Base-by-base conservation (phyloP, 2,888 invertebrate genomes). In the Hermodice carunculata region DNA sequence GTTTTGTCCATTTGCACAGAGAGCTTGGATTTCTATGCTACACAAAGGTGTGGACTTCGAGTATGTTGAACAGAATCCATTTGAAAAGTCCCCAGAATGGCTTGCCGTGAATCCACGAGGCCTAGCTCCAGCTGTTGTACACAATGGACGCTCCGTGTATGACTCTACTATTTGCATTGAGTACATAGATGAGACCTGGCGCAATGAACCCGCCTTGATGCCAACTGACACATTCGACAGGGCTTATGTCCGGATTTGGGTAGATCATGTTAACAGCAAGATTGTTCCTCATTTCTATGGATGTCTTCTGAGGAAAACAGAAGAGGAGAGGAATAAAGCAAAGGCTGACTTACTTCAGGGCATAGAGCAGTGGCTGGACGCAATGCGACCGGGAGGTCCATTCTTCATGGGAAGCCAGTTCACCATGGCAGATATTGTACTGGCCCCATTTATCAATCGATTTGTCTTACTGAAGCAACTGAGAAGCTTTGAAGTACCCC, bases 1-100 rank as follows among this genome's bases (percentile, higher is more conserved):
- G 80, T 76, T 75, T 61, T 80, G 78, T 62, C 80, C 80, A 6
- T 80, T 79, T 69, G 79, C 76, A 2, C 78, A 78, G 53, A 65
- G 80, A 24, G 76, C 72, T 1, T 79, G 79, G 78, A 74, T 79
- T 19, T 70, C 77, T 24, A 59, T 80, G 8, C 43, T 72, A 17
- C 75, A 77, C 62, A 78, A 79, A 61, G 67, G 69, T 11, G 61
- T 79, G 3, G 44, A 61, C 5, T 79, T 75, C 62, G 75, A 77
- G 11, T 75, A 76, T 60, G 53, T 73, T 5, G 80, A 80, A 60
- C 71, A 70, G 34, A 73, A 80, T 57, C 78, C 80, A 1, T 79
- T 78, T 57, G 66, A 76, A 51, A 80, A 80, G 61, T 70, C 72
- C 3, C 49, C 66, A n/a, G 76, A 79, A 52, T 79, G 76, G 61